Percentiles rank a stretch among this genome's conserved stretches.
Evolutionary conservation across 2,888 invertebrate genomes (phyloP).

Genomic region (Nesidiocoris tenuis): DNA sequence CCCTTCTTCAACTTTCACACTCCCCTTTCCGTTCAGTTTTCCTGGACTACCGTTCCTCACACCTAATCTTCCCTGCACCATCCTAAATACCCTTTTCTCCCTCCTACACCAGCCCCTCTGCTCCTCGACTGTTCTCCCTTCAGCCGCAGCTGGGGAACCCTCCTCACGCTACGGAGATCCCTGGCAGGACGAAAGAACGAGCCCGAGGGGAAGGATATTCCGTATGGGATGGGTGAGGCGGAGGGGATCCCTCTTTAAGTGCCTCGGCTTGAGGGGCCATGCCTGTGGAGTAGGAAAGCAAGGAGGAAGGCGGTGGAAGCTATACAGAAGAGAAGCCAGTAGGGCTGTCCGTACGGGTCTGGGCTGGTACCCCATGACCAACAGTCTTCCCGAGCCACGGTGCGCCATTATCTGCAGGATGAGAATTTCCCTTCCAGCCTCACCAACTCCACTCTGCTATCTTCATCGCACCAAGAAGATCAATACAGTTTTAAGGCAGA

Average conservation of each 20-base stretch:
- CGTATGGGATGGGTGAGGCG: background rate
- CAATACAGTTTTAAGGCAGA: constrained; percentile 45
- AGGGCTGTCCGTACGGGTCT: background rate
- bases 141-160: constrained; percentile 11
- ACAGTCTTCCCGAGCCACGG: background rate
- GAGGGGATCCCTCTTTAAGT: constrained; percentile 21
- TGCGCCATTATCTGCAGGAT: background rate
- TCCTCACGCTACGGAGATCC: constrained; percentile 10
- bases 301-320: background rate
- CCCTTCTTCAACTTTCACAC: background rate
- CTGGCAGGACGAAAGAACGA: background rate
- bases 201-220: background rate
- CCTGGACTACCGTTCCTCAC: background rate
- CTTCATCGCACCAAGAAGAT: constrained; percentile 36
- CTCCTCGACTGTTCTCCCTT: background rate
- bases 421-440: background rate
- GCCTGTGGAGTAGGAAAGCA: background rate
- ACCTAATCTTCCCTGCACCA: background rate
- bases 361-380: background rate
- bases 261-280: background rate
- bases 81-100: no score
- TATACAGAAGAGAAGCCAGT: background rate
- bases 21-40: background rate
- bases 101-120: no score
- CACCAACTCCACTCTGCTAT: constrained; percentile 3